Evolutionary conservation across 2,113 vertebrate genomes (phyloP).

Genomic region (Phycodurus eques): DNA sequence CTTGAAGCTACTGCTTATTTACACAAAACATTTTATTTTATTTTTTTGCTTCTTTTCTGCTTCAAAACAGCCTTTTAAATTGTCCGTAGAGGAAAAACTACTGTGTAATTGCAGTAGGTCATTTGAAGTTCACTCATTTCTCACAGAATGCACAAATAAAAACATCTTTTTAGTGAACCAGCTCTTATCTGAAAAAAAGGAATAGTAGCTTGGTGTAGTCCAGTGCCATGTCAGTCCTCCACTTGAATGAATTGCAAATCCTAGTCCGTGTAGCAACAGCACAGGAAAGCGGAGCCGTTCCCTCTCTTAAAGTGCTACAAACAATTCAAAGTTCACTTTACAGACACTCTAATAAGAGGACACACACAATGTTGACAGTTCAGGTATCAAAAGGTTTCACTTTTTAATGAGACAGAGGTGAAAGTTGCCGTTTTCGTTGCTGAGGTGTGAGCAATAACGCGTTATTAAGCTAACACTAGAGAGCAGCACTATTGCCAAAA

Average conservation of each 20-base stretch:
- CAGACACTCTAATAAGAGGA: constrained; percentile 27
- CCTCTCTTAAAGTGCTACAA: constrained; percentile 18
- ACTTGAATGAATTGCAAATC: constrained; percentile 4
- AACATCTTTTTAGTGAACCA: constrained; percentile 12
- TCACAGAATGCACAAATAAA: constrained; percentile 25
- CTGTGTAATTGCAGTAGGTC: constrained; percentile 8
- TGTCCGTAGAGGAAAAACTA: background rate
- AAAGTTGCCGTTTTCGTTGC: constrained; percentile 29
- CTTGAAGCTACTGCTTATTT: constrained; percentile 48
- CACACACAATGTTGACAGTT: constrained; percentile 13
- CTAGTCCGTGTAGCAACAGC: constrained; percentile 5
- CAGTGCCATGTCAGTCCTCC: constrained; percentile 11
- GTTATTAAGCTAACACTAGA: constrained; percentile 46
- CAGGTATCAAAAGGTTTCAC: constrained; percentile 25
- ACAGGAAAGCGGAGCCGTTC: constrained; percentile 16
- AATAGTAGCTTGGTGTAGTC: constrained; percentile 9
- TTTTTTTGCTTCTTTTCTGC: constrained; percentile 39
- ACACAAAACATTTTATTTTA: constrained; percentile 25
- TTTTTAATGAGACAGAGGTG: constrained; percentile 21
- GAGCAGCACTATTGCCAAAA: constrained; percentile 51
- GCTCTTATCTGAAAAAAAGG: constrained; percentile 23
- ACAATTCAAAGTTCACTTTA: constrained; percentile 26
- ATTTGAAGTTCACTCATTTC: constrained; percentile 20
- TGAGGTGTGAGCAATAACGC: constrained; percentile 41
- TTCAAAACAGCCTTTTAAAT: constrained; percentile 37